Conservation (phyloP, 2,113 vertebrate species). For the Periophthalmodon schlosseri region DNA sequence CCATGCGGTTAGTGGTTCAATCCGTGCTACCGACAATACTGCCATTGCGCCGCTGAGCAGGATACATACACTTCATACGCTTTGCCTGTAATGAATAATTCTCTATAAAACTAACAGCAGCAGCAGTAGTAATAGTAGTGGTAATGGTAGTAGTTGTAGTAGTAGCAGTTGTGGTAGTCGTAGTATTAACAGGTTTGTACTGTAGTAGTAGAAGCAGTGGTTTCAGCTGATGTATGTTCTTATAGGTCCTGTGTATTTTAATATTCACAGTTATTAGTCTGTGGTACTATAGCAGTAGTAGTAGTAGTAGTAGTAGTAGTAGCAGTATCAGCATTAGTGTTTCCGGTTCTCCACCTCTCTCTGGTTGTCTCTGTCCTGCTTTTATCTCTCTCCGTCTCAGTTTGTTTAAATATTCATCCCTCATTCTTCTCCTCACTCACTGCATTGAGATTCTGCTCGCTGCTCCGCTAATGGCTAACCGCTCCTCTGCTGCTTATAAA, state of each 20-base stretch:
- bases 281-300: background rate
- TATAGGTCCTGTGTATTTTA: background rate
- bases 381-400: conserved; percentile 37
- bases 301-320: background rate
- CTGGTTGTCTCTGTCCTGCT: background rate
- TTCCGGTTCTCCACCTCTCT: background rate
- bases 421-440: conserved; percentile 28
- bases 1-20: no score
- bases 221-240: background rate
- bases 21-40: no score
- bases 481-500: background rate
- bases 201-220: background rate
- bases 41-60: no score
- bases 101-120: no score
- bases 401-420: conserved; percentile 66
- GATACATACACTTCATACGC: no score
- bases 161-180: background rate
- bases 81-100: no score
- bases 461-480: conserved; percentile 54
- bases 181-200: background rate
- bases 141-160: background rate
- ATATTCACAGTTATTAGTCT: background rate
- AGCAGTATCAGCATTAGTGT: background rate
- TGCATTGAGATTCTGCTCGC: conserved; percentile 68
- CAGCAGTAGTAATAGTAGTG: background rate